Evolutionary conservation across 2,888 invertebrate species (phyloP).

Genomic region (Idaea biselata): DNA sequence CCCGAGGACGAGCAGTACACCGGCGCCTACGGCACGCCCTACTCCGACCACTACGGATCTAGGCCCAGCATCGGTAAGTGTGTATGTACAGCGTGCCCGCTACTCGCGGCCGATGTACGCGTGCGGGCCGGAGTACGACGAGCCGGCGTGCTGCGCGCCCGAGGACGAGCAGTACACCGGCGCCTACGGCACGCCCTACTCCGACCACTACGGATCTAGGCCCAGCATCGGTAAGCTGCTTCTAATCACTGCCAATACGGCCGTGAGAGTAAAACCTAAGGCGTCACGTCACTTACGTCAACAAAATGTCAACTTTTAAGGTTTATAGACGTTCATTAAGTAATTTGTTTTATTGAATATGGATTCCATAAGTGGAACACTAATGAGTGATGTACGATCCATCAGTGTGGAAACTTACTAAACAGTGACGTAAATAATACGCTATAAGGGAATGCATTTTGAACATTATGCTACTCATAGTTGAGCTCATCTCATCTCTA

Average conservation of each 20-base stretch:
- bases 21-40: constrained; percentile 93
- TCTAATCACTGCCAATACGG: no score
- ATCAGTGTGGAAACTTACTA: no score
- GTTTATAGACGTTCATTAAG: no score
- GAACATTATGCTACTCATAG: no score
- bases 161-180: constrained; percentile 96
- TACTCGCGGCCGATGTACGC: constrained; percentile 86
- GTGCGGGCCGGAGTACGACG: constrained; percentile 93
- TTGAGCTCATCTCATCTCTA: neutral
- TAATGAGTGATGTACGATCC: no score
- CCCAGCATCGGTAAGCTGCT: constrained; percentile 72
- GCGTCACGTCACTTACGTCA: no score
- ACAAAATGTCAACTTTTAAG: no score
- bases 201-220: constrained; percentile 93
- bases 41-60: constrained; percentile 94
- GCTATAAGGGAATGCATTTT: neutral
- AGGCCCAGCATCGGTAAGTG: constrained; percentile 79
- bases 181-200: constrained; percentile 94
- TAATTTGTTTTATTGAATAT: no score
- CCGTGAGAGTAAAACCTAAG: no score
- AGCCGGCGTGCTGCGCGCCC: constrained; percentile 94
- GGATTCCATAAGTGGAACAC: no score
- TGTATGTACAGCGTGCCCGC: constrained; percentile 83
- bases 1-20: constrained; percentile 96
- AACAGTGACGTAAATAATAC: constrained; percentile 2